These are phyloP conservation scores for Peromyscus maniculatus DNA, from an alignment of 2,113 vertebrate genomes.

Conservation along the genomic window DNA sequence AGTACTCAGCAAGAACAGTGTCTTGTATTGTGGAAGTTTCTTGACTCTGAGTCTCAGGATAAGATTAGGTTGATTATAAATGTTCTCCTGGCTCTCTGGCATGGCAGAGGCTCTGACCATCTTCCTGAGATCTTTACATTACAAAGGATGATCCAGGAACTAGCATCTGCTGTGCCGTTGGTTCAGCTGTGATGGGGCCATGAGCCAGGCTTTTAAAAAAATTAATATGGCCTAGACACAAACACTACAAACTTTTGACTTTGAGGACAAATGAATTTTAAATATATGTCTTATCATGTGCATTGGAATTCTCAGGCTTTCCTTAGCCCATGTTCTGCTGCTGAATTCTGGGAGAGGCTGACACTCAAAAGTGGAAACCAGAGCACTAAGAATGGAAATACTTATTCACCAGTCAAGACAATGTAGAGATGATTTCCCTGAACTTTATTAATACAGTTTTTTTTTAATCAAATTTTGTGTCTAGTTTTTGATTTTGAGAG, in stretches of 20 bases:
- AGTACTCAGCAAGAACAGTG: background rate
- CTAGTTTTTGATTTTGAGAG: constrained; percentile 14
- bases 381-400: background rate
- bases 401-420: background rate
- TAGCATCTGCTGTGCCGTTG: background rate
- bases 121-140: constrained; percentile 13
- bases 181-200: background rate
- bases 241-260: background rate
- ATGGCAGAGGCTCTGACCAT: background rate
- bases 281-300: background rate
- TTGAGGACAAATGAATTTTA: constrained; percentile 46
- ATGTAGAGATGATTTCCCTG: background rate
- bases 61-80: constrained; percentile 18
- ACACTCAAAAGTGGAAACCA: background rate
- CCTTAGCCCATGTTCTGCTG: background rate
- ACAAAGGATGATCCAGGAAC: background rate
- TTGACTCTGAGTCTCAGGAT: constrained; percentile 56
- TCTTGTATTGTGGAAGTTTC: background rate
- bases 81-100: background rate
- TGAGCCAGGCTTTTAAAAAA: background rate
- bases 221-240: background rate
- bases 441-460: constrained; percentile 50
- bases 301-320: background rate
- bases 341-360: background rate
- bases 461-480: constrained; percentile 50